Conservation (phyloP, 2,113 vertebrate species). For the Potamarius usumacintae region DNA sequence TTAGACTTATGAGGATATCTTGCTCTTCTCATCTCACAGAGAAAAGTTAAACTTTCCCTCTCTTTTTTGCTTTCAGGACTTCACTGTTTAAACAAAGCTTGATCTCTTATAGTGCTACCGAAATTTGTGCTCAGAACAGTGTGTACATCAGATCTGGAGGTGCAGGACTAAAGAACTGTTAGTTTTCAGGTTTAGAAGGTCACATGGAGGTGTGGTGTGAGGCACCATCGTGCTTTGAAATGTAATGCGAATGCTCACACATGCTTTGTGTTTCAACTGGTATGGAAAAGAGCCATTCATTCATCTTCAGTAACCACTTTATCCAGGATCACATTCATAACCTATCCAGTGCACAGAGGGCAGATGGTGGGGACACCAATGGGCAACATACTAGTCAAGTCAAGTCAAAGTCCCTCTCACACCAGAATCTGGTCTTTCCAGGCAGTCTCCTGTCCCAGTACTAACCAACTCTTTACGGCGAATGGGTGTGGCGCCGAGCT, state of each 20-base stretch:
- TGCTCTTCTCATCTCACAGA: conserved; percentile 37
- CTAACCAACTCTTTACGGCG: no score
- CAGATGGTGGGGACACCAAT: neutral
- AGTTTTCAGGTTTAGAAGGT: neutral
- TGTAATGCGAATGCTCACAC: conserved; percentile 1
- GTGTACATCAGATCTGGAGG: conserved; percentile 18
- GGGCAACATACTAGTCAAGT: no score
- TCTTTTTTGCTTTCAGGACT: conserved; percentile 51
- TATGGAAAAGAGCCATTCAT: neutral
- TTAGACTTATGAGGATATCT: conserved; percentile 46
- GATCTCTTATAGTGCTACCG: conserved; percentile 58
- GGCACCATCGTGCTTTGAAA: neutral
- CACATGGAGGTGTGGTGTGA: neutral
- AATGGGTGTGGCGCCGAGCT: no score
- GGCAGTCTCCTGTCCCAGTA: no score
- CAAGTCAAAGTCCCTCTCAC: no score
- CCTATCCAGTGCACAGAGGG: neutral
- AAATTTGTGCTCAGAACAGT: conserved; percentile 7
- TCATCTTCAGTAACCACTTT: neutral
- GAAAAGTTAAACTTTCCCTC: conserved; percentile 61
- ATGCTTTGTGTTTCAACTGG: neutral
- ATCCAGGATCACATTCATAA: neutral
- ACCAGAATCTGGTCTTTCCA: no score
- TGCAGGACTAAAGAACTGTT: neutral
- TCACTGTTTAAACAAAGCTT: conserved; percentile 63